Percentiles rank a stretch among this genome's conserved stretches.
These are phyloP conservation scores for Electrophaes corylata DNA, from an alignment of 2,888 invertebrate genomes.

Conservation along the genomic window DNA sequence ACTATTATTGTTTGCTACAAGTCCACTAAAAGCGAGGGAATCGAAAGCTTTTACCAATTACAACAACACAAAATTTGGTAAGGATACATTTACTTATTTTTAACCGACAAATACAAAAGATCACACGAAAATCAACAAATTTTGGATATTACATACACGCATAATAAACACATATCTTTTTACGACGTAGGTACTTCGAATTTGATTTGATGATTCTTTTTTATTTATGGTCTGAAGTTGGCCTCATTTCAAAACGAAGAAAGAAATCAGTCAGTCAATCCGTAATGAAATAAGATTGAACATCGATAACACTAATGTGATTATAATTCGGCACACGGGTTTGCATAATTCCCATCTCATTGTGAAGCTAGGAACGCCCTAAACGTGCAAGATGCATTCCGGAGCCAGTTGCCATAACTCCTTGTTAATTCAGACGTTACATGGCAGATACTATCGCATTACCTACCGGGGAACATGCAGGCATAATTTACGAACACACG, in stretches of 20 bases:
- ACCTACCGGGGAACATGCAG: slow-evolving; percentile 18
- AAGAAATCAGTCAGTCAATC: not conserved
- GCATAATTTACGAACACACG: slow-evolving; percentile 27
- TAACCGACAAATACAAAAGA: not conserved
- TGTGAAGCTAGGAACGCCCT: slow-evolving; percentile 30
- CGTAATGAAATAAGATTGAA: slow-evolving; percentile 1
- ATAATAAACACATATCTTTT: not conserved
- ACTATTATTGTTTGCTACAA: slow-evolving; percentile 66
- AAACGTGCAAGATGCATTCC: slow-evolving; percentile 40
- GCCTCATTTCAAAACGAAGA: not conserved
- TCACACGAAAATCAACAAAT: too few species aligned
- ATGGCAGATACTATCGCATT: slow-evolving; percentile 31
- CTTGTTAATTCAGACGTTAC: slow-evolving; percentile 36
- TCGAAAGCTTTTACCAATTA: slow-evolving; percentile 51
- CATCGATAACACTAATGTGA: slow-evolving; percentile 11
- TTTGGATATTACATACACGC: too few species aligned
- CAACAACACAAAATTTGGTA: slow-evolving; percentile 5
- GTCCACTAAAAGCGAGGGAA: slow-evolving; percentile 67
- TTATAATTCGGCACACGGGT: slow-evolving; percentile 34
- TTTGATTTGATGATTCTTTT: not conserved
- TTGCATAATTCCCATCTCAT: slow-evolving; percentile 36
- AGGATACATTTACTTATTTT: slow-evolving; percentile 3
- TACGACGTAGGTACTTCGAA: not conserved
- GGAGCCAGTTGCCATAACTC: slow-evolving; percentile 33
- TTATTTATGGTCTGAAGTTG: not conserved